Percentiles rank a stretch among this genome's conserved stretches.
These are phyloP conservation scores for Anastatus disparis DNA, from an alignment of 1,140 invertebrate genomes.

Conservation along the genomic window DNA sequence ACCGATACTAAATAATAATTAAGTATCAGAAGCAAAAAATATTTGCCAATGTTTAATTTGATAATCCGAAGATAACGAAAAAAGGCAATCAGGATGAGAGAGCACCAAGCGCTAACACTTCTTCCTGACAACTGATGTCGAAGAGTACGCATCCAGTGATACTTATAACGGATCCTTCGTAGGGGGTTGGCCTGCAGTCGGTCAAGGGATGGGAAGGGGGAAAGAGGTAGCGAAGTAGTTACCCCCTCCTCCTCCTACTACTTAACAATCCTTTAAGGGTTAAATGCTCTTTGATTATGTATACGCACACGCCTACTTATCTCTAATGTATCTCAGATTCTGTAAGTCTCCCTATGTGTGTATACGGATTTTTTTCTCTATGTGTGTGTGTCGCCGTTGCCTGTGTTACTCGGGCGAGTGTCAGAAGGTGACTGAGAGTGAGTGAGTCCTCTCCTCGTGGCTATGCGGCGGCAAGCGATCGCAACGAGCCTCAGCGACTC, in stretches of 20 bases:
- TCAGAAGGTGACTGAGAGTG: conserved; percentile 61
- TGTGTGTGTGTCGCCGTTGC: conserved; percentile 18
- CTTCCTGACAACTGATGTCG: conserved; percentile 58
- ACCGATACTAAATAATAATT: background rate
- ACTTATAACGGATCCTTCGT: conserved; percentile 55
- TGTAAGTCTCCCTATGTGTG: too few species aligned
- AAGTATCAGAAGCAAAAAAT: too few species aligned
- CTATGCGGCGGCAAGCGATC: conserved; percentile 36
- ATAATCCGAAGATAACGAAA: too few species aligned
- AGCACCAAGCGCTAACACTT: conserved; percentile 49
- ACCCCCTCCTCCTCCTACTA: background rate
- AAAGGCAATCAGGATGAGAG: too few species aligned
- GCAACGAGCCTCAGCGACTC: background rate
- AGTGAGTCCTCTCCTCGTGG: conserved; percentile 52
- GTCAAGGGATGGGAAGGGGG: too few species aligned
- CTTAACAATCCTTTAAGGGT: too few species aligned
- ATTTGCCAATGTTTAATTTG: too few species aligned
- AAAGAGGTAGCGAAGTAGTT: too few species aligned
- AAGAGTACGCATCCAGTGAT: conserved; percentile 59
- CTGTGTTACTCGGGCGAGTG: conserved; percentile 56
- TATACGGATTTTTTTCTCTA: too few species aligned
- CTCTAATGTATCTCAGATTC: too few species aligned
- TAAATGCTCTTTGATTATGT: background rate
- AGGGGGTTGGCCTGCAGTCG: too few species aligned
- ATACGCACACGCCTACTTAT: conserved; percentile 13